phyloP scores from a whole-genome alignment of 2,888 invertebrate species.

The Eupithecia inturbata region DNA sequence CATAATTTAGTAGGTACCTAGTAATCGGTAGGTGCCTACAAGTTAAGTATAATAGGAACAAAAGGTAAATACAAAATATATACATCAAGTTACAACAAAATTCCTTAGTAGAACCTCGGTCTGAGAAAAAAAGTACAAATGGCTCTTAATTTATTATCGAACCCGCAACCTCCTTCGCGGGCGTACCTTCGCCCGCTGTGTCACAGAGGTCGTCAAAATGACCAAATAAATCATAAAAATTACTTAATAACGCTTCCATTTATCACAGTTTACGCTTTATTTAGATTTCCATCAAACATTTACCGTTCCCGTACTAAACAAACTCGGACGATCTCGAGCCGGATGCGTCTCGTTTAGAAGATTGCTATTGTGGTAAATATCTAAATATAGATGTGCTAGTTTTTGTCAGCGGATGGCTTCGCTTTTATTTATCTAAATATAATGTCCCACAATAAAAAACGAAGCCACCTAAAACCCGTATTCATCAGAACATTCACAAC shows the following conservation, averaged over 20 bases:
- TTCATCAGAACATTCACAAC: too few relatives aligned
- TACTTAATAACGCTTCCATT: conserved; percentile 6
- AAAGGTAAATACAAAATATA: too few relatives aligned
- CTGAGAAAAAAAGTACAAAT: not conserved
- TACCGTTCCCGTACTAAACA: not conserved
- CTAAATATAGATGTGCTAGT: conserved; percentile 19
- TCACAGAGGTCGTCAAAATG: not conserved
- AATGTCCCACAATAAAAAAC: not conserved
- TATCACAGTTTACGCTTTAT: not conserved
- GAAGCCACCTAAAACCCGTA: not conserved
- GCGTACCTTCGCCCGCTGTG: too few relatives aligned
- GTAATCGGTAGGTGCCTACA: not conserved
- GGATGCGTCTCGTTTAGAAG: conserved; percentile 31
- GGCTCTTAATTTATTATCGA: too few relatives aligned
- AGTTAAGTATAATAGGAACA: too few relatives aligned
- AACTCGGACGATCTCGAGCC: conserved; percentile 8
- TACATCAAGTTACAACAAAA: not conserved
- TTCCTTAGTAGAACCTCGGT: not conserved
- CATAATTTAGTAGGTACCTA: too few relatives aligned
- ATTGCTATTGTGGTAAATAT: conserved; percentile 29
- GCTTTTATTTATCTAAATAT: not conserved
- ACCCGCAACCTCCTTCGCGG: too few relatives aligned
- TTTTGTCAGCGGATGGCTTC: conserved; percentile 3
- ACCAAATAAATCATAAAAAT: not conserved
- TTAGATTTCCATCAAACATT: conserved; percentile 5